phyloP scores from a whole-genome alignment of 2,888 invertebrate genomes.

The Noctua janthina region DNA sequence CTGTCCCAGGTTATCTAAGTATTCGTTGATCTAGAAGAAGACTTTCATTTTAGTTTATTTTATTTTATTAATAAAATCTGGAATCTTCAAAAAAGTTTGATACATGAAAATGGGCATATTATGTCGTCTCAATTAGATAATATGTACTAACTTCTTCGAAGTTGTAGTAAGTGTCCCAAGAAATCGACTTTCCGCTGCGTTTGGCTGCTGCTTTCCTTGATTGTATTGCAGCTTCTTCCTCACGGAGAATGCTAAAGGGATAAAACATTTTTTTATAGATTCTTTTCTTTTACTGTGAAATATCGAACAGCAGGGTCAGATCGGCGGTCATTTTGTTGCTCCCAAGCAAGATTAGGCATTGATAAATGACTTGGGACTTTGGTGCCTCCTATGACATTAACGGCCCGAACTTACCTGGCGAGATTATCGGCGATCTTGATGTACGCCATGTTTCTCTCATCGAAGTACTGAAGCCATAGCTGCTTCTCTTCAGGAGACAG shows the following conservation, averaged over 20 bases:
- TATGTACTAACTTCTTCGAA: slow-evolving; percentile 75
- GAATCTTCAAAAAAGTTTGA: not conserved
- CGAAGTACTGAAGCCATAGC: slow-evolving; percentile 82
- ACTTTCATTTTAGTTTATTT: not conserved
- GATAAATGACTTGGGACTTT: not conserved
- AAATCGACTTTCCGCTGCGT: slow-evolving; percentile 77
- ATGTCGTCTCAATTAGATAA: not conserved
- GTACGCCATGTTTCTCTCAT: slow-evolving; percentile 75
- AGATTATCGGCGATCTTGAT: slow-evolving; percentile 81
- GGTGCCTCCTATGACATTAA: not conserved
- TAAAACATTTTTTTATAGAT: not conserved
- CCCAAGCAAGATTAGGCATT: not conserved
- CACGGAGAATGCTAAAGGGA: slow-evolving; percentile 78
- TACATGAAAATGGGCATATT: too few relatives aligned
- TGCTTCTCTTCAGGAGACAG: slow-evolving; percentile 80
- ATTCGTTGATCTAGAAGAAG: slow-evolving; percentile 87
- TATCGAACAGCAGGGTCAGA: not conserved
- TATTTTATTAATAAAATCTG: not conserved
- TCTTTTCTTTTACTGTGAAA: not conserved
- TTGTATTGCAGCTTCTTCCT: slow-evolving; percentile 78
- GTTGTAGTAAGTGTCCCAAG: slow-evolving; percentile 83
- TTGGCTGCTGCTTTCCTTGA: slow-evolving; percentile 69
- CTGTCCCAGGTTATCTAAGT: slow-evolving; percentile 82
- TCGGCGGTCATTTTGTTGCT: not conserved
- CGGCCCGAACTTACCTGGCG: slow-evolving; percentile 78